phyloP scores from a whole-genome alignment of 2,888 invertebrate species.

The Tortricodes alternella region DNA sequence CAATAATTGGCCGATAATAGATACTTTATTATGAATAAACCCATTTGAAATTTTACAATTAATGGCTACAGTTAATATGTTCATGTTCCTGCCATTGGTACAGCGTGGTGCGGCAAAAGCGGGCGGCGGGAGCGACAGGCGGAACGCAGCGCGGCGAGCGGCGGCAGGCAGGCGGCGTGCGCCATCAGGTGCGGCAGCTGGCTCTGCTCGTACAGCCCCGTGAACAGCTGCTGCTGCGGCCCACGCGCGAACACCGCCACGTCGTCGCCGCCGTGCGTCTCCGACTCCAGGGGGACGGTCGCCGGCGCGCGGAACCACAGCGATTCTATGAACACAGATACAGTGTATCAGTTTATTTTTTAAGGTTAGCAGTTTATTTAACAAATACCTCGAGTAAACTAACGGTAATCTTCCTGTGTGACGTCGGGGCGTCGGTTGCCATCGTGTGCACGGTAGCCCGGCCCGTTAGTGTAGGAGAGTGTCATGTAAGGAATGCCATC shows the following conservation, averaged over 20 bases:
- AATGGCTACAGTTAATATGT: no score
- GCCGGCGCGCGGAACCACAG: constrained; percentile 56
- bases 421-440: constrained; percentile 73
- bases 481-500: constrained; percentile 83
- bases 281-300: constrained; percentile 80
- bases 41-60: background rate
- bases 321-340: constrained; percentile 37
- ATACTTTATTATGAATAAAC: background rate
- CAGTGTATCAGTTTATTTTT: background rate
- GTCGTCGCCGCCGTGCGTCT: constrained; percentile 91
- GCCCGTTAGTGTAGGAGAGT: constrained; percentile 85
- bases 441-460: constrained; percentile 70
- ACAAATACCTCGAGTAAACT: constrained; percentile 35
- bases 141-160: constrained; percentile 51
- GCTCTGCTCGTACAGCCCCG: constrained; percentile 89
- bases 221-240: constrained; percentile 88
- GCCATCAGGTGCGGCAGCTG: constrained; percentile 89
- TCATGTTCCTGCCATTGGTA: background rate
- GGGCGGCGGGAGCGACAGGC: background rate
- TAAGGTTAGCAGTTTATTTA: background rate
- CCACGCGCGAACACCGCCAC: constrained; percentile 88
- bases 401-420: constrained; percentile 52
- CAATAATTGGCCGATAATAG: no score
- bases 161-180: constrained; percentile 87
- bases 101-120: background rate